Evolutionary conservation across 2,113 vertebrate species (phyloP).

Genomic region (Morone saxatilis): DNA sequence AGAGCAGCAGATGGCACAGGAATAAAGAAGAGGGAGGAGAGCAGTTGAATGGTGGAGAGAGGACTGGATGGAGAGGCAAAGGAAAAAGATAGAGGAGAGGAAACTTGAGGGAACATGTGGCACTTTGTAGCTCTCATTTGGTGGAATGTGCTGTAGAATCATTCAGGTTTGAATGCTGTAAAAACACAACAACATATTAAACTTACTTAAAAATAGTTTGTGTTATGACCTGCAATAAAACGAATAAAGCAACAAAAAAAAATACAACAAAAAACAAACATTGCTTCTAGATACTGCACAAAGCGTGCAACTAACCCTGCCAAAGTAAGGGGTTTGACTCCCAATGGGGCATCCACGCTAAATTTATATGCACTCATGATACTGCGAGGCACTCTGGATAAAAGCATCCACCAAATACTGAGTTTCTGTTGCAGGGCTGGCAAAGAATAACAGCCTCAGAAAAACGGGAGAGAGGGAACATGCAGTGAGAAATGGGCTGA

Average conservation of each 20-base stretch:
- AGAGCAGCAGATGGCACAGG: slow-evolving; percentile 67
- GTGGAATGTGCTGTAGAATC: neutral
- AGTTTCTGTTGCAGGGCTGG: slow-evolving; percentile 48
- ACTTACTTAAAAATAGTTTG: neutral
- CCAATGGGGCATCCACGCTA: slow-evolving; percentile 23
- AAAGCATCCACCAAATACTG: slow-evolving; percentile 66
- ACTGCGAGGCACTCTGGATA: slow-evolving; percentile 60
- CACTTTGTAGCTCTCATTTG: slow-evolving; percentile 1
- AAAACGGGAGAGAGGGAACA: slow-evolving; percentile 4
- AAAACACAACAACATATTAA: neutral
- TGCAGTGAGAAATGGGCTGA: slow-evolving; percentile 46
- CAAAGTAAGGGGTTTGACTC: slow-evolving; percentile 37
- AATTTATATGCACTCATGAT: slow-evolving; percentile 46
- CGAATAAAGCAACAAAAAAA: neutral
- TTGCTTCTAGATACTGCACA: neutral
- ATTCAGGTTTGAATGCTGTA: neutral
- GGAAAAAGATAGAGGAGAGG: slow-evolving; percentile 5
- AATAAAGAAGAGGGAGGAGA: slow-evolving; percentile 47
- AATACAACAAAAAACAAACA: neutral
- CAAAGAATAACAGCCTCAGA: slow-evolving; percentile 11
- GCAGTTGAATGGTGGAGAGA: slow-evolving; percentile 31
- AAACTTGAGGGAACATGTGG: neutral
- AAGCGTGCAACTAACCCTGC: slow-evolving; percentile 8
- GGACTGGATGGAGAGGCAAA: slow-evolving; percentile 8
- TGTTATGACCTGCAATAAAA: neutral